Evolutionary conservation across 2,888 invertebrate genomes (phyloP), one percentile per base, ranked within the genome.

Genomic region (Blera fallax): DNA sequence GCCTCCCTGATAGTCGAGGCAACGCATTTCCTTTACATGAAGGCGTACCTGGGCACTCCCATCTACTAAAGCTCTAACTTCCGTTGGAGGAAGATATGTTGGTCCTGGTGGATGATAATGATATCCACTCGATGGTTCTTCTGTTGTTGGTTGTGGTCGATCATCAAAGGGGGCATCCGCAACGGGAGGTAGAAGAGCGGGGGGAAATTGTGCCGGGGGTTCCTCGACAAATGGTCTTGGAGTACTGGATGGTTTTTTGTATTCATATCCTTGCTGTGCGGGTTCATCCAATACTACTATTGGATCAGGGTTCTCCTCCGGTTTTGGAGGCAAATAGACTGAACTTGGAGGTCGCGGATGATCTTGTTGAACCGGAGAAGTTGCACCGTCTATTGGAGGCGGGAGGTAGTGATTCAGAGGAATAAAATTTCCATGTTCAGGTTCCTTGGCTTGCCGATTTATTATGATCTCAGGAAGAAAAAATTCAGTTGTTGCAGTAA

Each of bases 11-110:
- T 84, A 60, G 10, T 88, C 88, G 11, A 91, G 85, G 56, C 92
- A 92, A 8, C 91, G 90, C 91, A 92, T 91, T 56, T 91, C 91
- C 77, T 90, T 90, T 0, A 92, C 74, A 0, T 89, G 89, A 6
- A 92, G 83, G 8, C 91, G 90, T 7, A 92, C 80, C 48, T 90
- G 77, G 1, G 64, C 5, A 45, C 40, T 74, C 11, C 10, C 60
- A 21, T 87, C 85, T 5, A 76, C 67, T 1, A 80, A 52, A n/a
- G 82, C 56, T 34, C 73, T 62, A 3, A 52, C 21, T 1, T 56
- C 16, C 4, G 69, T 4, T 43, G 77, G 82, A 65, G 79, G 78
- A 24, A 56, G 87, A 74, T 81, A 72, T 21, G 74, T 14, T 18
- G 79, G 58, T 80, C 87, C 50, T 40, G 87, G 37, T 80, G 88